phyloP scores from a whole-genome alignment of 2,113 vertebrate genomes.

The Seriola aureovittata region DNA sequence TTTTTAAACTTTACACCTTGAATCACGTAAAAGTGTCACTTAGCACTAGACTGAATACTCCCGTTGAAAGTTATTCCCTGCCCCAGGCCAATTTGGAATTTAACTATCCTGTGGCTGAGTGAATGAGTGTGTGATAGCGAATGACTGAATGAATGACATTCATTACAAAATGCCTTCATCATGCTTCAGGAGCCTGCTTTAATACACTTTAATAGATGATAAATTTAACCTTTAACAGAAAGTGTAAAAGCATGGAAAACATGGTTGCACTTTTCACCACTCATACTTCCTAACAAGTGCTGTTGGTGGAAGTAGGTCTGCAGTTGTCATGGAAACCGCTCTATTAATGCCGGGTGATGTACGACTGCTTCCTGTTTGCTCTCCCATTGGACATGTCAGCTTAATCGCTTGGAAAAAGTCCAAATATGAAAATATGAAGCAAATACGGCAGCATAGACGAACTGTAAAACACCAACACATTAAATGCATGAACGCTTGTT shows the following conservation, averaged over 20 bases:
- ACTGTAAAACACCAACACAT: slow-evolving; percentile 10
- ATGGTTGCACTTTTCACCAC: neutral
- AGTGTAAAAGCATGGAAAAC: no score
- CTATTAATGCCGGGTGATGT: slow-evolving; percentile 65
- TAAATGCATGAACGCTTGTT: neutral
- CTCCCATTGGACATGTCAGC: slow-evolving; percentile 53
- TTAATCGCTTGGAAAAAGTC: slow-evolving; percentile 49
- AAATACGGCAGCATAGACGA: neutral
- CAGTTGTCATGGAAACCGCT: slow-evolving; percentile 63
- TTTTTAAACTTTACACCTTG: neutral
- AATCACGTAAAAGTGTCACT: neutral
- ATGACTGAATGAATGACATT: slow-evolving; percentile 2
- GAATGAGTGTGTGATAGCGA: neutral
- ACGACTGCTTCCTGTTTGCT: slow-evolving; percentile 67
- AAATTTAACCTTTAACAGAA: neutral
- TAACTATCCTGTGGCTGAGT: neutral
- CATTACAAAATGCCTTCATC: neutral
- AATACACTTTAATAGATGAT: neutral
- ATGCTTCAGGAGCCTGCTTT: neutral
- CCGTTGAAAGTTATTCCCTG: neutral
- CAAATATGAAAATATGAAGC: slow-evolving; percentile 58
- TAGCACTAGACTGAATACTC: neutral
- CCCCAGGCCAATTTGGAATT: neutral
- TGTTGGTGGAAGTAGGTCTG: slow-evolving; percentile 63
- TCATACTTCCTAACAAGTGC: slow-evolving; percentile 43